Base-by-base conservation (phyloP, 1,140 invertebrate species). In the Zophobas atratus region DNA sequence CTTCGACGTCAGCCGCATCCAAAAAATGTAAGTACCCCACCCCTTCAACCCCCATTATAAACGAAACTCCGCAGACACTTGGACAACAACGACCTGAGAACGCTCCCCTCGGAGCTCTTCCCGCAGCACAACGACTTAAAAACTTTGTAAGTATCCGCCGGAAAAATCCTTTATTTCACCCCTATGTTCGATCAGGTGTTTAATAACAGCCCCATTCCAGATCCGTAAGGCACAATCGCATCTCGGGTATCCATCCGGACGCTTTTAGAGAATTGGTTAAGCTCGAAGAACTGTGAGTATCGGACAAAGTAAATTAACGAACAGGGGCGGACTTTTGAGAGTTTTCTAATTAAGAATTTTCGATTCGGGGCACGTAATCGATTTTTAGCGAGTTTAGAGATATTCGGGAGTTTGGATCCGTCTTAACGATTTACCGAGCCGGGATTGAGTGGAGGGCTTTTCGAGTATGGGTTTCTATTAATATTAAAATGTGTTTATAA, bases 31-130 rank as follows among this genome's bases (percentile, higher is more conserved):
- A 55, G 71, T 55, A 32, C 32, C n/a, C 38, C 56, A n/a, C 49
- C 6, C 38, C 3, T 34, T 35, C 20, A 6, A 34, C 20, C 33
- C 34, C 0, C 3, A 39, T 36, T 34, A 49, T 5, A 63, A 63
- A 46, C n/a, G n/a, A 20, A 51, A 20, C 49, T 6, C 2, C 6
- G 20, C 77, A 78, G 77, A 43, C 77, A 78, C n/a, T 49, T 78
- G 46, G 56, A 74, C 60, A 78, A 78, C 71, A 78, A 78, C 56
- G 56, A 67, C 60, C 41, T 78, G 8, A 60, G 55, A 38, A 60
- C 51, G 33, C 39, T 78, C 41, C 70, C 77, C 0, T 46, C 43
- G 4, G 77, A 78, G 39, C 33, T 67, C 0, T 78, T 78, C 48
- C 6, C 70, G 3, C 33, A 32, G 6, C 6, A 57, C 34, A 78